These are phyloP conservation scores for Polypterus senegalus DNA, from an alignment of 2,113 vertebrate species.

Conservation along the genomic window DNA sequence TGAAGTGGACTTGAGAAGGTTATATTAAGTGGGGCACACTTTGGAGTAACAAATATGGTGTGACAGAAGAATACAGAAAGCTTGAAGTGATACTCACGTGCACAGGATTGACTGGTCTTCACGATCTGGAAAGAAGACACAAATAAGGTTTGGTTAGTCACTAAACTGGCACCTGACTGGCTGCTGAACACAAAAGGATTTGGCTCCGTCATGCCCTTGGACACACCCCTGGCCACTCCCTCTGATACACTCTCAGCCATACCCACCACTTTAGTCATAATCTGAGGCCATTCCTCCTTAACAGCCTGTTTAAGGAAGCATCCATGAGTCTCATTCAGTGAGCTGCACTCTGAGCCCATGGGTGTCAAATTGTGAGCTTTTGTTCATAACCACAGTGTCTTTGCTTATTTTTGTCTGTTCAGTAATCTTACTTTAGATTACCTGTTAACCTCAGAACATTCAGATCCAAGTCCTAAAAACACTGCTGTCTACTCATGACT, in stretches of 20 bases:
- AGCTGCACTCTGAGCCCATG: no score
- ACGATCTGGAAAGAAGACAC: slow-evolving; percentile 63
- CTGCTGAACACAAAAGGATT: neutral
- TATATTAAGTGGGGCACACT: neutral
- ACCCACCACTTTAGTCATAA: slow-evolving; percentile 21
- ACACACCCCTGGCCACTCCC: neutral
- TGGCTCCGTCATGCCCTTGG: slow-evolving; percentile 3
- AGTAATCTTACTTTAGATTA: no score
- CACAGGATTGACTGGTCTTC: slow-evolving; percentile 96
- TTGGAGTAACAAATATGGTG: slow-evolving; percentile 3
- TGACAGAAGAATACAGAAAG: neutral
- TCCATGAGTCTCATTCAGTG: no score
- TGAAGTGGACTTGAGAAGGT: neutral
- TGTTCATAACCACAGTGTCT: no score
- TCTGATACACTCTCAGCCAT: slow-evolving; percentile 20
- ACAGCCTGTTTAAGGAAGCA: neutral
- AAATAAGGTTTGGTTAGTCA: neutral
- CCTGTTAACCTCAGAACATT: no score
- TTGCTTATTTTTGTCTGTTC: no score
- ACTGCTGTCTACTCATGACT: no score
- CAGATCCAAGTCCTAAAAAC: no score
- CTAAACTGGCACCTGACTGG: neutral
- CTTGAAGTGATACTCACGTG: slow-evolving; percentile 70
- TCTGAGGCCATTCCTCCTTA: slow-evolving; percentile 23
- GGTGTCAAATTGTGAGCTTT: no score